Evolutionary conservation across 2,113 vertebrate species (phyloP).

Genomic region (Rhinogobius similis): DNA sequence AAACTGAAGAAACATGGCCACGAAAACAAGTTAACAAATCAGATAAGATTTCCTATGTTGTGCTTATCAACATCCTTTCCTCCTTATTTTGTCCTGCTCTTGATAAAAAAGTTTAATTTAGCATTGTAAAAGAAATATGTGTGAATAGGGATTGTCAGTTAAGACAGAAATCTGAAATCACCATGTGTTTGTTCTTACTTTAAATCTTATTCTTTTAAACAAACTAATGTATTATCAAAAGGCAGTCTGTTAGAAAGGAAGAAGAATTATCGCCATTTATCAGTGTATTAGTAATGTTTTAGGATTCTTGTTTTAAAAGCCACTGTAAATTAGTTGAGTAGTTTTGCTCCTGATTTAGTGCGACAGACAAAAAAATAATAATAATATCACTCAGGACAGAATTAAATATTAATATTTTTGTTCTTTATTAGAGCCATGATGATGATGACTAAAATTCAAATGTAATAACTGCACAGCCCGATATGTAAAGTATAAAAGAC

Average conservation of each 20-base stretch:
- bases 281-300: not conserved
- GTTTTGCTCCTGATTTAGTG: too few relatives aligned
- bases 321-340: not conserved
- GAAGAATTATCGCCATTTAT: too few relatives aligned
- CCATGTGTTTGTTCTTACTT: too few relatives aligned
- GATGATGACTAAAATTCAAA: not conserved
- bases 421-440: too few relatives aligned
- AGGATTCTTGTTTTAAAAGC: not conserved
- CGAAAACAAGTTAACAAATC: not conserved
- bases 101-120: not conserved
- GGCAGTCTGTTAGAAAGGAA: too few relatives aligned
- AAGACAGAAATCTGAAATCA: too few relatives aligned
- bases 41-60: not conserved
- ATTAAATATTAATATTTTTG: not conserved
- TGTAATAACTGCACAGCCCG: not conserved
- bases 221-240: too few relatives aligned
- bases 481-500: too few relatives aligned
- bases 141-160: too few relatives aligned
- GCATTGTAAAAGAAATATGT: not conserved
- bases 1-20: not conserved
- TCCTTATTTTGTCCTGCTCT: not conserved
- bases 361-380: too few relatives aligned
- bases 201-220: not conserved
- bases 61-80: not conserved
- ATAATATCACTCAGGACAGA: too few relatives aligned